These are phyloP conservation scores for Trachurus trachurus DNA, from an alignment of 2,797 vertebrate genomes.

Conservation along the genomic window DNA sequence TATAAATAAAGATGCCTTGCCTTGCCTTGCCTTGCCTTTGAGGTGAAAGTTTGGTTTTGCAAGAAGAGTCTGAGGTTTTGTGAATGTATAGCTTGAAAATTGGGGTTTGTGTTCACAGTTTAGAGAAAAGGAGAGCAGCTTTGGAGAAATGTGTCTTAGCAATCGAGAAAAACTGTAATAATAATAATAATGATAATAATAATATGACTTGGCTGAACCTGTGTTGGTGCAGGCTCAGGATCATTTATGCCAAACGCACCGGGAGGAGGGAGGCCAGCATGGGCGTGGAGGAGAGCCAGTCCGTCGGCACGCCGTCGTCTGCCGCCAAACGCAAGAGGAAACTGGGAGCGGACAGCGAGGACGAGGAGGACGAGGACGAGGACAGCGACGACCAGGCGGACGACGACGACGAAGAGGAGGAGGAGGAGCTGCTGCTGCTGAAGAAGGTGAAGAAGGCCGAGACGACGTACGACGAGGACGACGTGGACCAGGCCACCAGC, in stretches of 20 bases:
- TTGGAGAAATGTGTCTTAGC: too few relatives aligned
- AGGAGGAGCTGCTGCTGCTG: constrained; percentile 86
- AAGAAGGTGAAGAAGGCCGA: constrained; percentile 96
- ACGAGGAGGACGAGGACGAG: constrained; percentile 94
- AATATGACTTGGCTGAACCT: constrained; percentile 8
- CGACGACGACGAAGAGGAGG: constrained; percentile 97
- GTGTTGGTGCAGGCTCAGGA: constrained; percentile 88
- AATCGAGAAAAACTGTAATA: too few relatives aligned
- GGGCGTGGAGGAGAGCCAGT: constrained; percentile 90
- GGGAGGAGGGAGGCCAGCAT: constrained; percentile 91
- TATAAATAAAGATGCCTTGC: too few relatives aligned
- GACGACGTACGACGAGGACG: constrained; percentile 94
- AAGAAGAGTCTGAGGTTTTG: too few relatives aligned
- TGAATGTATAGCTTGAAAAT: too few relatives aligned
- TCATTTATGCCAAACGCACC: constrained; percentile 96
- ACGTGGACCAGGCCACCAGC: constrained; percentile 95
- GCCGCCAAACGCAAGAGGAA: constrained; percentile 93
- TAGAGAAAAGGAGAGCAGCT: too few relatives aligned
- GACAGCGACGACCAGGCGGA: constrained; percentile 96
- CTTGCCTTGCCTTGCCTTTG: too few relatives aligned
- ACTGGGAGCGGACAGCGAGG: constrained; percentile 91
- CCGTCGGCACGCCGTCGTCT: constrained; percentile 87
- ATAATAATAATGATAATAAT: too few relatives aligned
- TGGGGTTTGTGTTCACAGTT: too few relatives aligned
- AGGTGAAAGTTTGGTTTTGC: too few relatives aligned